Conservation (phyloP, 2,113 vertebrate species). For the Entomyzon cyanotis region DNA sequence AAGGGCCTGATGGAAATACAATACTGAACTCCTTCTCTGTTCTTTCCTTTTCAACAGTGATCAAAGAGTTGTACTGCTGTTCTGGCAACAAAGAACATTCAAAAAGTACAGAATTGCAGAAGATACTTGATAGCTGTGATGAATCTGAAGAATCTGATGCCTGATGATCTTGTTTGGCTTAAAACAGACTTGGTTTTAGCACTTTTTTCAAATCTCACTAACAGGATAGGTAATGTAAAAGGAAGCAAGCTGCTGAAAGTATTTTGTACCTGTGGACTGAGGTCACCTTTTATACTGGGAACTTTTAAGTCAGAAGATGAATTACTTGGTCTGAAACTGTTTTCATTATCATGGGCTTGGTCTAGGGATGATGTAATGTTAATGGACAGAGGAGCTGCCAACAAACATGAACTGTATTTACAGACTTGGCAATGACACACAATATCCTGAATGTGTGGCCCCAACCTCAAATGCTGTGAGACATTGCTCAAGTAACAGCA, state of each 20-base stretch:
- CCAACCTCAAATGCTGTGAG: background rate
- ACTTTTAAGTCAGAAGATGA: slow-evolving; percentile 30
- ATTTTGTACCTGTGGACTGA: background rate
- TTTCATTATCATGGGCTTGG: slow-evolving; percentile 43
- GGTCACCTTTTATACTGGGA: background rate
- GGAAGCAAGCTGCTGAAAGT: background rate
- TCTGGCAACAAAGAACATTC: background rate
- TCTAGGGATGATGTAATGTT: slow-evolving; percentile 52
- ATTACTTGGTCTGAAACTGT: slow-evolving; percentile 17
- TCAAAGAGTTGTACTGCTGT: background rate
- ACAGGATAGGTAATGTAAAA: background rate
- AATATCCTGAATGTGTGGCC: slow-evolving; percentile 23
- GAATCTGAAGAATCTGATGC: background rate
- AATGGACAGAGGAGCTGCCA: slow-evolving; percentile 44
- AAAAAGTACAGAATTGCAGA: background rate
- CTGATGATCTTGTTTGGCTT: fast-evolving
- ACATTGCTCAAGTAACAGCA: slow-evolving; percentile 10
- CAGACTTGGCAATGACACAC: slow-evolving; percentile 43
- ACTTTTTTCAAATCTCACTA: background rate
- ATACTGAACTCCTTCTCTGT: background rate
- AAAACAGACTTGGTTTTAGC: background rate
- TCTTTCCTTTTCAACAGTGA: background rate
- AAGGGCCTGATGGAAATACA: background rate
- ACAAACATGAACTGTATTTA: slow-evolving; percentile 50
- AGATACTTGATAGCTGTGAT: background rate